A percentile compares a stretch with the other conserved stretches of the same genome.
Evolutionary conservation across 2,113 vertebrate species (phyloP).

Genomic region (Chaetura pelagica): DNA sequence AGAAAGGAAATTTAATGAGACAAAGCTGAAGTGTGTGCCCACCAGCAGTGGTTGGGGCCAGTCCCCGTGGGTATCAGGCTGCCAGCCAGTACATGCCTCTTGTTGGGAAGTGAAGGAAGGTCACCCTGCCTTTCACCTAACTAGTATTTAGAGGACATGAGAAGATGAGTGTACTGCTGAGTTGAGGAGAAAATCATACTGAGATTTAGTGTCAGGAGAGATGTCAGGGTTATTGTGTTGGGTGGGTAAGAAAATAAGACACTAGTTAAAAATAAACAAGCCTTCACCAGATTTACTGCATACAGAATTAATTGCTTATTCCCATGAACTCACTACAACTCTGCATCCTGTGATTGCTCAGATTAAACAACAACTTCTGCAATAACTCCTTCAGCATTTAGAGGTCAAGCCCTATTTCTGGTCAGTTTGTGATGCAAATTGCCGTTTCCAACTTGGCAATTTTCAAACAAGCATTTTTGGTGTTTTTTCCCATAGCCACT

Average conservation of each 20-base stretch:
- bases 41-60: background rate
- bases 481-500: background rate
- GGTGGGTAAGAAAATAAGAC: background rate
- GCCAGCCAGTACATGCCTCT: background rate
- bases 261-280: background rate
- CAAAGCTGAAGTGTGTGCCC: background rate
- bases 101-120: background rate
- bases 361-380: background rate
- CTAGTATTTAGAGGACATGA: background rate
- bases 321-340: background rate
- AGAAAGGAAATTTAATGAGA: background rate
- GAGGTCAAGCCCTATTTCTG: background rate
- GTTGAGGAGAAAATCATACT: background rate
- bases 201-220: background rate
- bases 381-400: background rate
- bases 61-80: fast-evolving
- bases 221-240: background rate
- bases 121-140: background rate
- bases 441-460: background rate
- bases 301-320: background rate
- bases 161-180: background rate
- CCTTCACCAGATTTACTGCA: background rate
- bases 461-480: background rate
- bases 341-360: background rate
- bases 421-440: background rate